Evolutionary conservation across 92 coral and sea anemone genomes (phyloP).

Genomic region (Epizoanthus fatuus): DNA sequence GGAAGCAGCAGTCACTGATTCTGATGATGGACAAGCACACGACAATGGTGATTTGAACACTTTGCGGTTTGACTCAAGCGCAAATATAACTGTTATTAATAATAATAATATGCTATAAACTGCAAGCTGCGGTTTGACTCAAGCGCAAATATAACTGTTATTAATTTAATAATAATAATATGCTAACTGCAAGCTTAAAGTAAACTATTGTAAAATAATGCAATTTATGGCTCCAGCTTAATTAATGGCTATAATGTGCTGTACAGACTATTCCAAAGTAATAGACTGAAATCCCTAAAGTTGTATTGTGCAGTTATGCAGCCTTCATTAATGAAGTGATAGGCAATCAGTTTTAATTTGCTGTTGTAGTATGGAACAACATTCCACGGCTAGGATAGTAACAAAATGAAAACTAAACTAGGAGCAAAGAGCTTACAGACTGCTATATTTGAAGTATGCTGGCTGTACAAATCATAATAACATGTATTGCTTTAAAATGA

Average conservation of each 20-base stretch:
- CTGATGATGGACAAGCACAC: constrained; percentile 22
- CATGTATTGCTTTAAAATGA: no score
- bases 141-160: not conserved
- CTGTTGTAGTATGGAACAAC: no score
- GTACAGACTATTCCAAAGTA: not conserved
- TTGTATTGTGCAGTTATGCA: not conserved
- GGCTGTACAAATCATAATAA: no score
- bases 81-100: not conserved
- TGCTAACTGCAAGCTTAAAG: not conserved
- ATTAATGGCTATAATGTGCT: not conserved
- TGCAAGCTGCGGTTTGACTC: constrained; percentile 28
- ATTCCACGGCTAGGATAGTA: no score
- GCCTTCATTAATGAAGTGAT: no score
- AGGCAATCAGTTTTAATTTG: no score
- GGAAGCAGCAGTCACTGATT: not conserved
- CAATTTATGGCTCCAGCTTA: not conserved
- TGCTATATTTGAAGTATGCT: no score
- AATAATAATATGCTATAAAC: not conserved
- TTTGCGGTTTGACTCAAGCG: constrained; percentile 18
- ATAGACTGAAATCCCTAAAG: not conserved
- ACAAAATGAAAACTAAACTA: no score
- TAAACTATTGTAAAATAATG: constrained; percentile 14
- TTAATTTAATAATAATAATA: not conserved
- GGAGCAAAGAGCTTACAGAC: no score
- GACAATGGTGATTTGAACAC: constrained; percentile 46